These are phyloP conservation scores for Chelon labrosus DNA, from an alignment of 2,797 vertebrate genomes.

Conservation along the genomic window DNA sequence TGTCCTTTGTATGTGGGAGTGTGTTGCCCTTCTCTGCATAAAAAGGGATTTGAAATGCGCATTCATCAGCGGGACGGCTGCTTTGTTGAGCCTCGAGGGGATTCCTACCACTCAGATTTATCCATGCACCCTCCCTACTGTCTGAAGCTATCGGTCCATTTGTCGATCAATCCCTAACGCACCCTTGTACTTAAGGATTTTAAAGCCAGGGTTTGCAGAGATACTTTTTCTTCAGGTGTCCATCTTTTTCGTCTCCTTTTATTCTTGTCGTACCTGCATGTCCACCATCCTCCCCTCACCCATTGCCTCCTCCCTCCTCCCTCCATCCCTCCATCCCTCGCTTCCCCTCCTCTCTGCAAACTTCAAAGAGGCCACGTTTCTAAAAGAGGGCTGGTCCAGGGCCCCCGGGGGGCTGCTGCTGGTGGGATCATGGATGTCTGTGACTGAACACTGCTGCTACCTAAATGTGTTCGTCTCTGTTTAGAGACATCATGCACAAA, in stretches of 20 bases:
- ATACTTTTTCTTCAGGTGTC: not conserved
- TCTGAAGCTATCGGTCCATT: conserved; percentile 1
- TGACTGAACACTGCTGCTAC: conserved; percentile 7
- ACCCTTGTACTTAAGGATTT: not conserved
- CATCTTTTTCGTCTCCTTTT: not conserved
- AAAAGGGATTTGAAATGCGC: conserved; percentile 71
- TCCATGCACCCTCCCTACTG: conserved; percentile 1
- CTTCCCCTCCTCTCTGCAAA: conserved; percentile 9
- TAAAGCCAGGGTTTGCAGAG: conserved; percentile 1
- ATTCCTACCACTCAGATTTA: conserved; percentile 37
- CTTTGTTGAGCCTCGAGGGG: conserved; percentile 39
- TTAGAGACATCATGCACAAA: not conserved
- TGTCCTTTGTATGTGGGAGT: conserved; percentile 23
- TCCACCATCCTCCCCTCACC: conserved; percentile 5
- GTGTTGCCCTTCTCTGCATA: conserved; percentile 60
- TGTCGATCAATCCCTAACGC: not conserved
- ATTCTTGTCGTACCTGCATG: not conserved
- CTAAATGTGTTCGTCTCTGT: not conserved
- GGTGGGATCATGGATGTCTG: conserved; percentile 27
- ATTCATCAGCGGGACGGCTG: conserved; percentile 70
- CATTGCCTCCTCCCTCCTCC: conserved; percentile 18
- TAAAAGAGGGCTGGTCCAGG: conserved; percentile 48
- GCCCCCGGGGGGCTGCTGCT: conserved; percentile 23
- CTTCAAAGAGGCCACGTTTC: conserved; percentile 73
- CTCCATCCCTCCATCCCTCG: conserved; percentile 11